Conservation (phyloP, 1,140 invertebrate species). For the Eulimnadia texana region DNA sequence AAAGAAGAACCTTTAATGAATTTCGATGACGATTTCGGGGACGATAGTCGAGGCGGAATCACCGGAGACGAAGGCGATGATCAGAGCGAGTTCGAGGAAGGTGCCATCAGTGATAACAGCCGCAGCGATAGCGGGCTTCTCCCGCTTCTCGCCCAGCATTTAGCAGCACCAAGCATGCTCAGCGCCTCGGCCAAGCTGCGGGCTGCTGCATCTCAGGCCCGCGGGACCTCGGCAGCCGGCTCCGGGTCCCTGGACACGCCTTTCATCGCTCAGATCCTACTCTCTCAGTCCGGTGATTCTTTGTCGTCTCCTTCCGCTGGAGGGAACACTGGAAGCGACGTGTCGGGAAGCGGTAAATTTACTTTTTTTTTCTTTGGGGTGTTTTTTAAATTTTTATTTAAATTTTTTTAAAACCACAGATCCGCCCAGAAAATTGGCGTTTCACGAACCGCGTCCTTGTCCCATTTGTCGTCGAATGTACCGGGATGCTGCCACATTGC, state of each 20-base stretch:
- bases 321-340: not conserved
- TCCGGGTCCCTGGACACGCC: not conserved
- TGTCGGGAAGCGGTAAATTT: not conserved
- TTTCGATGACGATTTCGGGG: constrained; percentile 14
- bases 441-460: constrained; percentile 28
- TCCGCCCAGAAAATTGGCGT: constrained; percentile 23
- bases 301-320: not conserved
- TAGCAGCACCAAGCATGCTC: constrained; percentile 10
- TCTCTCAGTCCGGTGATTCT: not conserved
- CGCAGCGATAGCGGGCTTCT: constrained; percentile 10
- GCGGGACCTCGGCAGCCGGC: not conserved
- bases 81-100: constrained; percentile 13
- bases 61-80: constrained; percentile 12
- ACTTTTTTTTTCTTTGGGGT: constrained; percentile 6
- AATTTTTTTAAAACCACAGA: not conserved
- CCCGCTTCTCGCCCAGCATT: constrained; percentile 16
- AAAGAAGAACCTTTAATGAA: constrained; percentile 16
- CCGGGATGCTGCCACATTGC: constrained; percentile 26
- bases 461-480: constrained; percentile 26
- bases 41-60: constrained; percentile 8
- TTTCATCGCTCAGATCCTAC: not conserved
- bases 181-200: constrained; percentile 16
- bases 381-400: not conserved
- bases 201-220: constrained; percentile 13
- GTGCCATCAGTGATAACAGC: constrained; percentile 15